These are phyloP conservation scores for Fukomys damarensis DNA, from an alignment of 2,113 vertebrate genomes.

Conservation along the genomic window DNA sequence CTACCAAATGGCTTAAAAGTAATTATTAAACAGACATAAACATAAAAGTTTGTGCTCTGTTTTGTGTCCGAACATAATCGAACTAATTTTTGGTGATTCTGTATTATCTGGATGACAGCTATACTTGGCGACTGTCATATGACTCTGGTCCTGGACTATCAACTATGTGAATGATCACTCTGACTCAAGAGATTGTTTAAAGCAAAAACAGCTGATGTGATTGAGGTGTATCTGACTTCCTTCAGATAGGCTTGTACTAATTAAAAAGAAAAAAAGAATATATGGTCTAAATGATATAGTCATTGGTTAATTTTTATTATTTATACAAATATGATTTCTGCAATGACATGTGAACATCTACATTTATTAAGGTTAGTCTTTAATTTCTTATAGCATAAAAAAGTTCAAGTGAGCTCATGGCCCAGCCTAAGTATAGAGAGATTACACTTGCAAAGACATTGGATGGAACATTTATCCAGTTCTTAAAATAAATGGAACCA, in stretches of 20 bases:
- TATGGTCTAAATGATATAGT: neutral
- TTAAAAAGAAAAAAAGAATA: neutral
- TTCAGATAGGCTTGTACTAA: neutral
- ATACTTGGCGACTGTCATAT: neutral
- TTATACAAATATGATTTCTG: neutral
- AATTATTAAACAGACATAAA: neutral
- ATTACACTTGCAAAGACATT: neutral
- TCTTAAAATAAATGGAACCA: neutral
- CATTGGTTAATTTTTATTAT: neutral
- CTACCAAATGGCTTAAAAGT: neutral
- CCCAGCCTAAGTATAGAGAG: neutral
- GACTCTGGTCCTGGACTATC: neutral
- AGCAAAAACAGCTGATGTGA: neutral
- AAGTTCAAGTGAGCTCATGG: neutral
- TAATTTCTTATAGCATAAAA: neutral
- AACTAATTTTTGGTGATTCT: no score
- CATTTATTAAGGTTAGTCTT: neutral
- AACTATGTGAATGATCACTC: no score
- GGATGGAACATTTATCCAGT: neutral
- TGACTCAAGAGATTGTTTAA: neutral
- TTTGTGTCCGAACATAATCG: no score
- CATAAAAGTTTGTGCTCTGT: no score
- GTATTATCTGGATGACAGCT: neutral
- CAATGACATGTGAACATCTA: neutral
- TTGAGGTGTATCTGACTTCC: neutral